Conservation (phyloP, 2,797 vertebrate species). For the Phylloscopus collybita region DNA sequence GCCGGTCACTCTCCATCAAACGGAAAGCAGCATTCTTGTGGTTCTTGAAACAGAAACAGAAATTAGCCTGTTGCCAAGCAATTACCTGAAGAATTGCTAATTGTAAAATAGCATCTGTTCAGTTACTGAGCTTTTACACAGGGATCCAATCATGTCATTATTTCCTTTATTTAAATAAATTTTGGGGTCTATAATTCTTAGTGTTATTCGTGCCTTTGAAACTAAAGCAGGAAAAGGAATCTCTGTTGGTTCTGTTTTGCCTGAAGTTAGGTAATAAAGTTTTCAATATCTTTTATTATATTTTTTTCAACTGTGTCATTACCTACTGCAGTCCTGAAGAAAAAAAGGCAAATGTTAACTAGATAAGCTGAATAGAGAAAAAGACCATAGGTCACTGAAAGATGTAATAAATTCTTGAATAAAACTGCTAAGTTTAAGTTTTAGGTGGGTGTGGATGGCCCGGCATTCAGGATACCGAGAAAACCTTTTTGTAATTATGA, state of each 20-base stretch:
- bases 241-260: not conserved
- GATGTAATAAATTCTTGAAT: not conserved
- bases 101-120: not conserved
- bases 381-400: not conserved
- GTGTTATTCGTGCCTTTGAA: not conserved
- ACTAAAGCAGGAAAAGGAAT: not conserved
- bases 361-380: not conserved
- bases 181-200: not conserved
- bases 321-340: not conserved
- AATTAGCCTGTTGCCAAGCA: conserved; percentile 21
- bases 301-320: not conserved
- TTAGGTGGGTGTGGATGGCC: not conserved
- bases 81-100: not conserved
- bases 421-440: not conserved
- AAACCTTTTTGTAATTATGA: not conserved
- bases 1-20: conserved; percentile 88
- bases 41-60: conserved; percentile 78
- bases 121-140: not conserved
- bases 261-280: not conserved
- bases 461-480: not conserved
- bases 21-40: conserved; percentile 85
- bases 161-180: not conserved
- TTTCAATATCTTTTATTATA: not conserved
- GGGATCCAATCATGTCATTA: not conserved
- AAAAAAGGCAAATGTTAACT: not conserved